phyloP scores from a whole-genome alignment of 1,140 invertebrate genomes.

The Euwallacea fornicatus region DNA sequence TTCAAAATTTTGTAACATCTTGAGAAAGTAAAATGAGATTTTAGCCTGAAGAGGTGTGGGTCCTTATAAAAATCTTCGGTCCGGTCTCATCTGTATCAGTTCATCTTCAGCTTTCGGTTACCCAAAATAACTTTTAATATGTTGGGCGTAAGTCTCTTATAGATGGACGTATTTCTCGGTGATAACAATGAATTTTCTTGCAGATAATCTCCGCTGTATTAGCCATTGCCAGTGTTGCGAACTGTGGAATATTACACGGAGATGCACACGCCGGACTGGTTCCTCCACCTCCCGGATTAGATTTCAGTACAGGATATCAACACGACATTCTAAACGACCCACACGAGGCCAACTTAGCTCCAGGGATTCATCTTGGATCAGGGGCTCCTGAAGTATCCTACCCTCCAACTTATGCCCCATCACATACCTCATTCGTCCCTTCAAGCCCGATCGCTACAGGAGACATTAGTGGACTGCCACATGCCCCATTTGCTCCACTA shows the following conservation, averaged over 20 bases:
- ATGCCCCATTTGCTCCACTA: not conserved
- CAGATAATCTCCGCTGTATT: constrained; percentile 41
- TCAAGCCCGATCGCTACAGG: not conserved
- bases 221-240: constrained; percentile 37
- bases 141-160: constrained; percentile 17
- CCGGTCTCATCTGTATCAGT: constrained; percentile 31
- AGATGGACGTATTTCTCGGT: not conserved
- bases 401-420: not conserved
- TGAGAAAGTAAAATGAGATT: constrained; percentile 34
- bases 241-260: constrained; percentile 41
- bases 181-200: constrained; percentile 11
- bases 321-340: constrained; percentile 12
- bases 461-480: not conserved
- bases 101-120: constrained; percentile 24
- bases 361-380: not conserved
- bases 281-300: constrained; percentile 35
- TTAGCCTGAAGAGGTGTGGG: constrained; percentile 39
- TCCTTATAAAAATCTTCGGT: constrained; percentile 37
- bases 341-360: not conserved
- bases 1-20: constrained; percentile 26
- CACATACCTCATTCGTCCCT: not conserved
- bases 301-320: constrained; percentile 40
- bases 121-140: constrained; percentile 6
- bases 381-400: not conserved
- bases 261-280: constrained; percentile 36